Base-by-base conservation (phyloP, 2,888 invertebrate genomes). In the Opisthograptis luteolata region DNA sequence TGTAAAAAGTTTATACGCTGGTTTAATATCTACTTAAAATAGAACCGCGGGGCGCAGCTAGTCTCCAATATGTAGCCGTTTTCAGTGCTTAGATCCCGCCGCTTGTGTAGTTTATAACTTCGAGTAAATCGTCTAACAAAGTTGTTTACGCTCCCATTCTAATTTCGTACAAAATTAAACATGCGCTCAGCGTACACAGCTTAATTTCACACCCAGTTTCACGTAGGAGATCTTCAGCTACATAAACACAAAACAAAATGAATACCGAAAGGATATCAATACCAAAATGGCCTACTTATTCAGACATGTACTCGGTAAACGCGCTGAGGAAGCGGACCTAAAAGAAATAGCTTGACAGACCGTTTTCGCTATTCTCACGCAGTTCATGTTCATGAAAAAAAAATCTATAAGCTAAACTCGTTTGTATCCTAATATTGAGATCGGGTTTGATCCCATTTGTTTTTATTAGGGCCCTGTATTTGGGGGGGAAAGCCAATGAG, bases 391-490 rank as follows among this genome's bases (percentile, higher is more conserved):
- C 55, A 37, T 36, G 41, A 53, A 57, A 56, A 59, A n/a, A 43
- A 58, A 55, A 62, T 62, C 43, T 57, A 55, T 58, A 57, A 46
- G 46, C 50, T 48, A 17, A 53, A 44, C 55, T 57, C 59, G 55
- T 59, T 77, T 78, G 80, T 82, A 76, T 81, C 77, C 78, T 76
- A 73, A 81, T 83, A 82, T 82, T 81, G 75, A 79, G 81, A 82
- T 81, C 79, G 73, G 70, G 68, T 63, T 67, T 76, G 76, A 75
- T 76, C 70, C 77, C 74, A 78, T 83, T 82, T 80, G 73, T 81
- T 83, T 84, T 84, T 84, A 83, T 84, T 81, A 78, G 73, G 77
- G 74, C 63, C 60, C 68, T 71, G 71, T 78, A 83, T 83, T 81
- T 84, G 79, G 75, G 62, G 68, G 64, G 70, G 77, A 76, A 75